Conservation (phyloP, 2,797 vertebrate genomes). For the Corythornis leucogaster region DNA sequence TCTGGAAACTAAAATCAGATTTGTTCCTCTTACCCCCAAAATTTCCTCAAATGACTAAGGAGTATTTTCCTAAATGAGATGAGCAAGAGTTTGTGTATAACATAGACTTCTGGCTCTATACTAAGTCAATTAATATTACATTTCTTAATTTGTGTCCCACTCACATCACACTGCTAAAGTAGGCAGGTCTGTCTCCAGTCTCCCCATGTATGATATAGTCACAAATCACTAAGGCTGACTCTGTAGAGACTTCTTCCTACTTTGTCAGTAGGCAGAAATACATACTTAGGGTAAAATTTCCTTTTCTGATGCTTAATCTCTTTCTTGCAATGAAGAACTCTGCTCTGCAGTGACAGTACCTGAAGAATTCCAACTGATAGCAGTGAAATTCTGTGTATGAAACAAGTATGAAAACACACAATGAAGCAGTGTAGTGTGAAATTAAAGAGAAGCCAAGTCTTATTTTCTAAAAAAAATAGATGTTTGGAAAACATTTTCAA, state of each 20-base stretch:
- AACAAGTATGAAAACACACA: background rate
- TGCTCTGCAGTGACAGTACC: constrained; percentile 54
- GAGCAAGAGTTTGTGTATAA: background rate
- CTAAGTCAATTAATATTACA: background rate
- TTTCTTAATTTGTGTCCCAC: background rate
- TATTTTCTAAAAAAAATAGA: background rate
- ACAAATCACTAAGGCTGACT: background rate
- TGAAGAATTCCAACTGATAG: constrained; percentile 45
- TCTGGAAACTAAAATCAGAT: background rate
- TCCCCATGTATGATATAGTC: background rate
- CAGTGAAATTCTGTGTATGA: background rate
- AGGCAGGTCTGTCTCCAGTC: background rate
- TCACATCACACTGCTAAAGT: background rate
- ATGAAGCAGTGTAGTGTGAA: background rate
- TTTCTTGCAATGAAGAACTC: constrained; percentile 56
- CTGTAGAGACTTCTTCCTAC: background rate
- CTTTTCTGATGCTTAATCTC: background rate
- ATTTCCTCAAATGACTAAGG: background rate
- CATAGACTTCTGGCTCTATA: background rate
- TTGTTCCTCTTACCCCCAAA: background rate
- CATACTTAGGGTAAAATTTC: background rate
- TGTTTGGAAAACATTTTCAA: background rate
- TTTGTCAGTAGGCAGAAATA: background rate
- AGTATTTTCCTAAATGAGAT: background rate
- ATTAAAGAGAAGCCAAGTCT: background rate